A percentile compares a stretch with the other conserved stretches of the same genome.
Conservation (phyloP, 2,888 invertebrate species). For the Pammene fasciana region DNA sequence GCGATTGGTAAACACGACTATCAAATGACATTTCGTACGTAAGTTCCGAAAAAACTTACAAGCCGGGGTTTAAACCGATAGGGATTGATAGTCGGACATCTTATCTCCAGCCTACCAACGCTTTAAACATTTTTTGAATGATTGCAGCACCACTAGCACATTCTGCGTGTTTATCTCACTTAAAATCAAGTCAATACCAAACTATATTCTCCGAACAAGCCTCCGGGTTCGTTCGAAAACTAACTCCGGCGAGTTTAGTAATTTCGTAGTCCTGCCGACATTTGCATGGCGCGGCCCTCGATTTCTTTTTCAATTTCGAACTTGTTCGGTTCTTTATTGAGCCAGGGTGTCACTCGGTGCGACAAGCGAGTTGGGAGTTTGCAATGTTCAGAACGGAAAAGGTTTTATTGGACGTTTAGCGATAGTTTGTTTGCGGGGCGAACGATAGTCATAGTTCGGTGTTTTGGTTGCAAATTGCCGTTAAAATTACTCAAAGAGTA, state of each 20-base stretch:
- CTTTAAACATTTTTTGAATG: too few species aligned
- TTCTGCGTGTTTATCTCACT: too few species aligned
- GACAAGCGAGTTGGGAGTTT: constrained; percentile 50
- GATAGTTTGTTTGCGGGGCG: not conserved
- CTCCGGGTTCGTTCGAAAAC: constrained; percentile 10
- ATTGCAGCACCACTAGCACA: too few species aligned
- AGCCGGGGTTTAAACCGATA: too few species aligned
- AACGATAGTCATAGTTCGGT: not conserved
- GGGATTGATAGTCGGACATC: too few species aligned
- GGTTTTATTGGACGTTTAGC: constrained; percentile 38
- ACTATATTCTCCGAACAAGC: too few species aligned
- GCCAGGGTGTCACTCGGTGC: constrained; percentile 46
- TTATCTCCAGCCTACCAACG: too few species aligned
- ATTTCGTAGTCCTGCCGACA: constrained; percentile 68
- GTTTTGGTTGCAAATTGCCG: not conserved
- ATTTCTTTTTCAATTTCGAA: constrained; percentile 76
- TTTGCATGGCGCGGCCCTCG: constrained; percentile 70
- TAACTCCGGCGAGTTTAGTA: constrained; percentile 58
- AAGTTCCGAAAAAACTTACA: too few species aligned
- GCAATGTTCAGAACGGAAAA: constrained; percentile 52
- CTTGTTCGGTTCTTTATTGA: constrained; percentile 73
- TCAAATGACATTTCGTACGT: too few species aligned
- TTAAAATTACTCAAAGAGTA: too few species aligned
- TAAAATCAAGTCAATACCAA: too few species aligned
- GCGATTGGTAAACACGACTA: too few species aligned